Conservation (phyloP, 2,888 invertebrate genomes). For the Zygothrica quintamaculata region DNA sequence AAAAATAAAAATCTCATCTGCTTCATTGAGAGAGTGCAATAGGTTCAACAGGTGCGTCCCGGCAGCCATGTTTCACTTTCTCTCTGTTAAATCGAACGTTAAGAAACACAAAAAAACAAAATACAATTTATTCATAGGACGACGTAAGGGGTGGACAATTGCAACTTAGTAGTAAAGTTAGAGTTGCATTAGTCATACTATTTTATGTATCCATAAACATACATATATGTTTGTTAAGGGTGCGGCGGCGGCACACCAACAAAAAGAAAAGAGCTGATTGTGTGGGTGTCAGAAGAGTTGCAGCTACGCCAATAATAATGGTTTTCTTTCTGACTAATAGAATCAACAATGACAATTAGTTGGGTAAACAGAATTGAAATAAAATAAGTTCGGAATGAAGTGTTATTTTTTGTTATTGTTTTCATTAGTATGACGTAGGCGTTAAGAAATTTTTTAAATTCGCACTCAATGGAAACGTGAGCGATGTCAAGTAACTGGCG, state of each 20-base stretch:
- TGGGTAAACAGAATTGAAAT: constrained; percentile 62
- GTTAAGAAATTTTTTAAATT: constrained; percentile 46
- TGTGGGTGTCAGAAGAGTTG: constrained; percentile 33
- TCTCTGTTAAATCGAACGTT: constrained; percentile 34
- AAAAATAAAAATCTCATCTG: constrained; percentile 49
- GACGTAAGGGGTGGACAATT: constrained; percentile 1
- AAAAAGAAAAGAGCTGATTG: not conserved
- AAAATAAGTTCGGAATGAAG: constrained; percentile 38
- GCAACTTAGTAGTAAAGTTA: constrained; percentile 18
- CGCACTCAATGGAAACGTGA: constrained; percentile 30
- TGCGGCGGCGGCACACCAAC: constrained; percentile 37
- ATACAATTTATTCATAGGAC: no score
- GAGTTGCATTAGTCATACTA: constrained; percentile 58
- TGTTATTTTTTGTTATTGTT: constrained; percentile 39
- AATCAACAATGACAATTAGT: constrained; percentile 72
- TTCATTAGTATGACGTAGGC: constrained; percentile 66
- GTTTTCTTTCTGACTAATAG: constrained; percentile 57
- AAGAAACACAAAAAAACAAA: constrained; percentile 20
- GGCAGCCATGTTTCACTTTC: constrained; percentile 66
- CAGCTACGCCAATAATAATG: constrained; percentile 28
- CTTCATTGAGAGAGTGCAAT: constrained; percentile 37
- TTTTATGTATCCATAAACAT: not conserved
- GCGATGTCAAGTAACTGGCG: constrained; percentile 53
- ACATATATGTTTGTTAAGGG: constrained; percentile 14
- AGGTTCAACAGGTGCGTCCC: constrained; percentile 62